Base-by-base conservation (phyloP, 1,140 invertebrate species). In the Diorhabda elongata region DNA sequence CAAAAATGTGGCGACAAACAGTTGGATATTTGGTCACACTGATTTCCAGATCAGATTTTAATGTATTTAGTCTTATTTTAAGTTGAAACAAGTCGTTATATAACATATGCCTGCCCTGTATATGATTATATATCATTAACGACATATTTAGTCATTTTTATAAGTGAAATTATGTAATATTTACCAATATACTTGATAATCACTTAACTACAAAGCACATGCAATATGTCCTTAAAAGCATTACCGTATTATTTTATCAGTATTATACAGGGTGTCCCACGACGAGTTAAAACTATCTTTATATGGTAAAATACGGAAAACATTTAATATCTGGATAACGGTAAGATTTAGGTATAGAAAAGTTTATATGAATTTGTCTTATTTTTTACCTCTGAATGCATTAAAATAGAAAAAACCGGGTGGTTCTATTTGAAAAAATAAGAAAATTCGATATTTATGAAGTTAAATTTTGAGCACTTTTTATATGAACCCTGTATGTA, bases 191-290 rank as follows among this genome's bases (percentile, higher is more conserved):
- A 52, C 47, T 52, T n/a, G 6, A 52, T n/a, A 52, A 52, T 52
- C 47, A 52, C 47, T 52, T 52, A 52, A 52, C 47, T 52, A 52
- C 47, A 52, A n/a, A 52, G 47, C n/a, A n/a, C n/a, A 6, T 52
- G 47, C 47, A 52, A 52, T 52, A 52, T 52, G 47, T n/a, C 47
- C 47, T 52, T 52, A 52, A 52, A 52, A 52, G 47, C 47, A 52
- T 52, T 52, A 52, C 6, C 47, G 4, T 8, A 52, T 52, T 52
- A 26, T 26, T 26, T 26, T 26, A 26, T 26, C 26, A 26, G 26
- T 26, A n/a, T n/a, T n/a, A 56, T 56, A 56, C 52, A 7, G n/a
- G 52, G 52, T 26, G 26, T 26, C 26, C 26, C 26, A 26, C 26
- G 26, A 26, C 26, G 26, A 26, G 26, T 26, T 26, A 26, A 26